phyloP scores from a whole-genome alignment of 2,113 vertebrate species.

The Astur gentilis region DNA sequence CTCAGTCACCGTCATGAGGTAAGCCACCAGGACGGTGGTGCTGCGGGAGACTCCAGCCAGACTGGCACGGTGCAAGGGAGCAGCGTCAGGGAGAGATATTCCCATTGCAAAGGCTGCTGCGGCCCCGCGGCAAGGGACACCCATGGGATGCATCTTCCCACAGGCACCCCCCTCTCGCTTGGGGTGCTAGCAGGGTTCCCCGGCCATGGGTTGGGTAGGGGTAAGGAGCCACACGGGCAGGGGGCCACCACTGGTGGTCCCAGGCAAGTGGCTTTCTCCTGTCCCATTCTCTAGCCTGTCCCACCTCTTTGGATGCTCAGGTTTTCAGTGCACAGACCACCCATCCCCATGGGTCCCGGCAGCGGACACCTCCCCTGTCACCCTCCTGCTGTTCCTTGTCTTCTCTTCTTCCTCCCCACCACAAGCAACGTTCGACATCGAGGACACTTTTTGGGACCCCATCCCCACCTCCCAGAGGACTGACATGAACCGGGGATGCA shows the following conservation, averaged over 20 bases:
- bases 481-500: accelerated
- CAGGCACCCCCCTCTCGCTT: accelerated
- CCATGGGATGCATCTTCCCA: accelerated
- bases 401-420: not conserved
- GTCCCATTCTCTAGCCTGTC: not conserved
- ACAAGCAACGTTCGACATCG: accelerated
- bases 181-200: no score
- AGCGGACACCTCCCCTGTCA: accelerated
- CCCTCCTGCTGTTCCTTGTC: accelerated
- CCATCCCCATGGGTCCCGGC: not conserved
- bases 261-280: not conserved
- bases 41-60: slow-evolving; percentile 90
- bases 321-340: not conserved
- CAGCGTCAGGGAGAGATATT: accelerated
- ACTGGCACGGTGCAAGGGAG: not conserved
- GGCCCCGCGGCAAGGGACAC: not conserved
- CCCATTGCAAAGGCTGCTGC: accelerated
- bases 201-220: accelerated
- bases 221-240: not conserved
- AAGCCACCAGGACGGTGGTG: slow-evolving; percentile 86
- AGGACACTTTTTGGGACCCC: not conserved
- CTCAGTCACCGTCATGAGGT: slow-evolving; percentile 88
- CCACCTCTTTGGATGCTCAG: not conserved
- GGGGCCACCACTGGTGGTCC: not conserved
- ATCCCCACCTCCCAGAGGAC: not conserved